A percentile compares a stretch with the other conserved stretches of the same genome.
Conservation (phyloP, 2,888 invertebrate genomes). For the Tachina lurida region DNA sequence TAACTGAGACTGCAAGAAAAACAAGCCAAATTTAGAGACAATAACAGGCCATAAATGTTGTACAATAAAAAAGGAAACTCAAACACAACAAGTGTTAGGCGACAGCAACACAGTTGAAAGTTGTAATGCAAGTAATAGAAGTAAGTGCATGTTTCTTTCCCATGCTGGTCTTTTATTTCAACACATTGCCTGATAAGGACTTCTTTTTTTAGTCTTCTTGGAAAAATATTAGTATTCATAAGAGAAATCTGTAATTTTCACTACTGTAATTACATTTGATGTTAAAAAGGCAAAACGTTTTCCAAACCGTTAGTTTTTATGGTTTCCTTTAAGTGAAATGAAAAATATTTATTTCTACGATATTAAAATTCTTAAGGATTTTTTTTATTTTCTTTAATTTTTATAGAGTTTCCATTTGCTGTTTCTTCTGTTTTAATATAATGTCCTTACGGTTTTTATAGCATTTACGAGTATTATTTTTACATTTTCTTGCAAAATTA, state of each 20-base stretch:
- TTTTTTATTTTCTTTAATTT: slow-evolving; percentile 8
- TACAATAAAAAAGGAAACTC: slow-evolving; percentile 9
- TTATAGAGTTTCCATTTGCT: slow-evolving; percentile 14
- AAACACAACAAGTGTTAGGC: slow-evolving; percentile 41
- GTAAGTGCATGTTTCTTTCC: slow-evolving; percentile 3
- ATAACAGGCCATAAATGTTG: slow-evolving; percentile 3
- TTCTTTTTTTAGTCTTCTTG: neutral
- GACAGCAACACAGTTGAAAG: slow-evolving; percentile 10
- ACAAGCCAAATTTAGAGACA: slow-evolving; percentile 13
- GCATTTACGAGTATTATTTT: slow-evolving; percentile 3
- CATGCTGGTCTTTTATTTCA: neutral
- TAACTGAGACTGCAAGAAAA: neutral
- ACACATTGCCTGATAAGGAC: slow-evolving; percentile 23
- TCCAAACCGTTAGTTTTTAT: slow-evolving; percentile 64
- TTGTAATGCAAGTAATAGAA: slow-evolving; percentile 62
- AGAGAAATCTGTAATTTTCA: slow-evolving; percentile 2
- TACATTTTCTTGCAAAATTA: slow-evolving; percentile 73
- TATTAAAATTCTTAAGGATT: slow-evolving; percentile 25
- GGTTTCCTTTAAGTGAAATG: slow-evolving; percentile 37
- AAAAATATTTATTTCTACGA: slow-evolving; percentile 2
- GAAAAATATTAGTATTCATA: slow-evolving; percentile 59
- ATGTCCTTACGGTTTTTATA: neutral
- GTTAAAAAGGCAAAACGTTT: slow-evolving; percentile 5
- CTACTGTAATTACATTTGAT: slow-evolving; percentile 18
- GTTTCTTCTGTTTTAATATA: neutral